A percentile compares a stretch with the other conserved stretches of the same genome.
phyloP scores from a whole-genome alignment of 1,140 invertebrate species.

The Megalonaias nervosa region DNA sequence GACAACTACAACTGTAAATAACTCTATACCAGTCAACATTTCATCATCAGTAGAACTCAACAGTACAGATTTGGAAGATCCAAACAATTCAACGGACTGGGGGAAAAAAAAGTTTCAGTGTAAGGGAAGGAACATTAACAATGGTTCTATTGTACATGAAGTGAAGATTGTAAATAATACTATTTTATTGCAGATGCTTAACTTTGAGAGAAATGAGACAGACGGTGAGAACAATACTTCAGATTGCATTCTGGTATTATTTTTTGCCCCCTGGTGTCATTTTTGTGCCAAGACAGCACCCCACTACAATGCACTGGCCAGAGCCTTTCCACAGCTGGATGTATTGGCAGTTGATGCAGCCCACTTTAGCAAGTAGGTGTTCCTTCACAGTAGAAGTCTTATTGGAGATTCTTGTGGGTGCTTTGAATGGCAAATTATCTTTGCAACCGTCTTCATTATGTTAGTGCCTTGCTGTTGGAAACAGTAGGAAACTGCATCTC shows the following conservation, averaged over 20 bases:
- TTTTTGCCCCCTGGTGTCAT: conserved; percentile 91
- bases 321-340: conserved; percentile 88
- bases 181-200: conserved; percentile 72
- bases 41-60: conserved; percentile 30
- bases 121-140: conserved; percentile 57
- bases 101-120: conserved; percentile 65
- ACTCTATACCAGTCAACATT: conserved; percentile 13
- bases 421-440: too few species aligned
- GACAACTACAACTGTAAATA: conserved; percentile 8
- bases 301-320: conserved; percentile 89
- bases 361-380: conserved; percentile 81
- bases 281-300: conserved; percentile 92
- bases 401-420: background rate
- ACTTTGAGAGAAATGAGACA: conserved; percentile 72
- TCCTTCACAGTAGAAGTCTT: background rate
- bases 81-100: conserved; percentile 47
- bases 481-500: too few species aligned
- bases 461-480: too few species aligned
- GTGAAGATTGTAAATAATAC: conserved; percentile 65
- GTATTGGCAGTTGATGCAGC: conserved; percentile 93
- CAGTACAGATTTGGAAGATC: conserved; percentile 34
- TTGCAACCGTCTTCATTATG: too few species aligned
- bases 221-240: conserved; percentile 64
- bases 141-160: conserved; percentile 45
- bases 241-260: conserved; percentile 84